Evolutionary conservation across 2,797 vertebrate species (phyloP), one percentile per base, ranked within the genome.

Genomic region (Jordanella pulchra): DNA sequence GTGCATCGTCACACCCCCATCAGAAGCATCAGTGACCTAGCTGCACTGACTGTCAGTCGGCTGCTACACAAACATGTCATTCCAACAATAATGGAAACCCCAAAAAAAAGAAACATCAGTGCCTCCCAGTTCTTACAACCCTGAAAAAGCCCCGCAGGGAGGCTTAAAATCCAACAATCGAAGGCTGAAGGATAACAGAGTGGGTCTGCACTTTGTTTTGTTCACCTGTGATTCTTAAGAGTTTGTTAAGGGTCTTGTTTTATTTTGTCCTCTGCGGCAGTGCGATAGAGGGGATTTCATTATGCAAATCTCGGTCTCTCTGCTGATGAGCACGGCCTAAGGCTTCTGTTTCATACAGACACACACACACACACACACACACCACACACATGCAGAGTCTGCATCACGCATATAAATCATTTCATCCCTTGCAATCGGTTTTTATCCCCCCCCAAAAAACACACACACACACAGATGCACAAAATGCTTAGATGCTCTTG

Each of bases 261-360:
- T 88, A 89, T 85, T 83, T 86, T 86, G 88, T 91, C 85, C 87
- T 91, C 86, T 89, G 87, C 73, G 56, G 74, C 70, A 18, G 78
- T 39, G 80, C 10, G 85, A 89, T 87, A 89, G 89, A 86, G 89
- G 84, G 87, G 86, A 91, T 92, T 90, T 91, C 85, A 92, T 92
- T 92, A 93, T 93, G 89, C 87, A 90, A 91, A 93, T 90, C 82
- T 84, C 5, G 73, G 83, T 90, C 81, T 90, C 85, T 88, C 73
- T 83, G 86, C 85, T 92, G 91, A 92, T 93, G 88, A 93, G 88
- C 90, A 85, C 88, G 86, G 82, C 91, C 87, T 85, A 79, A 81
- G 86, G 91, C 89, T 85, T 86, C 82, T 85, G 71, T 88, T 85
- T 85, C 80, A 71, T 74, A 80, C 79, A 87, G 84, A 89, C 84